Percentiles rank a stretch among this genome's conserved stretches.
Evolutionary conservation across 2,113 vertebrate species (phyloP).

Genomic region (Sebastes fasciatus): DNA sequence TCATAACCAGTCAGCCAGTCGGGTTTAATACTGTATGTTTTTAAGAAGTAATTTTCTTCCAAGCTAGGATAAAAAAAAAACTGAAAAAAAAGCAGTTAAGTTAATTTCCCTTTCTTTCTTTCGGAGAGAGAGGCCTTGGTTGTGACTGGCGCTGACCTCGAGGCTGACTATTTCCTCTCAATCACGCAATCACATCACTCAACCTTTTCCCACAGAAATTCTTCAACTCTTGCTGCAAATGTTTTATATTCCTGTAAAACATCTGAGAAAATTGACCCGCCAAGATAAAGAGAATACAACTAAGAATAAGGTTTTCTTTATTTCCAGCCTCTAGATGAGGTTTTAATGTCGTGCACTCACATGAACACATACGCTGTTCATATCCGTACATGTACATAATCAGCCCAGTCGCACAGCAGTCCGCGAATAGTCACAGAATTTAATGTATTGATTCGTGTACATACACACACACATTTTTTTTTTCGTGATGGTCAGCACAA

Average conservation of each 20-base stretch:
- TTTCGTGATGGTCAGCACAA: too few relatives aligned
- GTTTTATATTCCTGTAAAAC: not conserved
- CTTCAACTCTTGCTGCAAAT: not conserved
- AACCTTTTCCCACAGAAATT: not conserved
- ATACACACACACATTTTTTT: too few relatives aligned
- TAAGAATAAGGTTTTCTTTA: not conserved
- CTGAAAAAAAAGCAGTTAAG: too few relatives aligned
- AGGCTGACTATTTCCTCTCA: conserved; percentile 4
- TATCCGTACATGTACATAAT: too few relatives aligned
- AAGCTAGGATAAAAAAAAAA: conserved; percentile 1
- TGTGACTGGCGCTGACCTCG: not conserved
- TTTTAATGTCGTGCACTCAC: not conserved
- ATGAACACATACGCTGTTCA: not conserved
- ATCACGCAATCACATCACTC: conserved; percentile 19
- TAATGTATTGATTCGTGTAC: too few relatives aligned
- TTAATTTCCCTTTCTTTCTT: not conserved
- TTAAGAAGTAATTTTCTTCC: not conserved
- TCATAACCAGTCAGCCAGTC: not conserved
- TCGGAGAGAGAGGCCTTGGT: not conserved
- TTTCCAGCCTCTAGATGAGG: not conserved
- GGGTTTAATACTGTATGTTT: not conserved
- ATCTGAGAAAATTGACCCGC: not conserved
- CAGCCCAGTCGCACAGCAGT: too few relatives aligned
- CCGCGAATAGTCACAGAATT: too few relatives aligned
- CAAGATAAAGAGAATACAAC: not conserved